These are phyloP conservation scores for Rugalucina vietnamica DNA, from an alignment of 2,888 invertebrate genomes.

Conservation along the genomic window DNA sequence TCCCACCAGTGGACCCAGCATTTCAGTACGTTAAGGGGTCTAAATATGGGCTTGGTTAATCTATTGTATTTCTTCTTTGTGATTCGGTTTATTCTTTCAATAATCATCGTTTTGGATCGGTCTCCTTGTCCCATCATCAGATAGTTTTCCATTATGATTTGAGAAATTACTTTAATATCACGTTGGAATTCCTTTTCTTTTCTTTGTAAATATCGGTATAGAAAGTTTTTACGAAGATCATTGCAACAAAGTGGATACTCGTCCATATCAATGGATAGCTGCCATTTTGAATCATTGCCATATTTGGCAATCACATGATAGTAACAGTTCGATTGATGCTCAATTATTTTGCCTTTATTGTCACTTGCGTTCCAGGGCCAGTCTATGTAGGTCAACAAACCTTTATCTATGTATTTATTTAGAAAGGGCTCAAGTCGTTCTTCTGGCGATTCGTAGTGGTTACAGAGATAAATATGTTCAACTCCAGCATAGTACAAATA, in stretches of 20 bases:
- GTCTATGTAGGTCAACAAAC: neutral
- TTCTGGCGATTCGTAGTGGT: neutral
- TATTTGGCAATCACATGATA: neutral
- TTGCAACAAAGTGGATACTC: slow-evolving; percentile 1
- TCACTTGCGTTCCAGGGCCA: neutral
- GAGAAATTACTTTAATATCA: neutral
- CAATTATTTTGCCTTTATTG: neutral
- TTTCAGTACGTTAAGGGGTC: neutral
- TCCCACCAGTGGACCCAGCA: neutral
- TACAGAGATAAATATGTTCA: slow-evolving; percentile 7
- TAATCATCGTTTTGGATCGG: neutral
- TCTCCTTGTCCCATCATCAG: neutral
- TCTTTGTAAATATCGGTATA: neutral
- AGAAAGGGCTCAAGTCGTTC: neutral
- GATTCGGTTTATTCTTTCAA: slow-evolving; percentile 5
- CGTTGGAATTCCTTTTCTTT: neutral
- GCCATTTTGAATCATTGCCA: neutral
- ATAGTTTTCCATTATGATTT: neutral
- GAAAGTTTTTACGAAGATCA: neutral
- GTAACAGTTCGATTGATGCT: neutral
- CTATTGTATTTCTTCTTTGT: neutral
- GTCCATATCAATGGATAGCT: slow-evolving; percentile 10
- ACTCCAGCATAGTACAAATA: slow-evolving; percentile 6
- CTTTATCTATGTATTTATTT: neutral
- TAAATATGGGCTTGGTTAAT: neutral